Conservation (phyloP, 2,797 vertebrate genomes). For the Sternotherus odoratus region DNA sequence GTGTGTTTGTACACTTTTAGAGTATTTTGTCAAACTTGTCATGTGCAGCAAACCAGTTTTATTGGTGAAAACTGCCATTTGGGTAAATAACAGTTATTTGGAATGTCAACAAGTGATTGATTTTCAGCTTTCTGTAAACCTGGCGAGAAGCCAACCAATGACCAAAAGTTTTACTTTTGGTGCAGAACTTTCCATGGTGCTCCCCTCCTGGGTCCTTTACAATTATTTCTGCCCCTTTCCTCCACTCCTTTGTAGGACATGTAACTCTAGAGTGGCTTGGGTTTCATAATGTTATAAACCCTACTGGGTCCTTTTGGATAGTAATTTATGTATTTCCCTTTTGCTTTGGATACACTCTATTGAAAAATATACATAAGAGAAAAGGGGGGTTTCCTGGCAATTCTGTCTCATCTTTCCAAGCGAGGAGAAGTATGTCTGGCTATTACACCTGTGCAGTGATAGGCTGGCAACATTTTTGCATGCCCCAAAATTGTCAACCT, state of each 20-base stretch:
- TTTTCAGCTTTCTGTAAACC: conserved; percentile 25
- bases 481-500: not conserved
- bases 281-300: not conserved
- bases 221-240: not conserved
- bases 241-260: not conserved
- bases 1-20: not conserved
- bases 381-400: not conserved
- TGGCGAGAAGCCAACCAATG: conserved; percentile 5
- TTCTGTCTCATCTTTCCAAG: not conserved
- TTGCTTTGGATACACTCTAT: not conserved
- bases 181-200: conserved; percentile 16
- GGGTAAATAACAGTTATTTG: not conserved
- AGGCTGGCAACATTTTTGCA: not conserved
- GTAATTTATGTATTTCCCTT: not conserved
- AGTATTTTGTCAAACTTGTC: not conserved
- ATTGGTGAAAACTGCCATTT: not conserved
- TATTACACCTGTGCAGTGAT: not conserved
- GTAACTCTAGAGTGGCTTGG: not conserved
- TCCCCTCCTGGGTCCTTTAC: conserved; percentile 12
- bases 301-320: not conserved
- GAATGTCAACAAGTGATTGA: conserved; percentile 1
- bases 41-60: not conserved
- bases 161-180: conserved; percentile 4
- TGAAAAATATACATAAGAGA: not conserved
- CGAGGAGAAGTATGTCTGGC: not conserved